Conservation (phyloP, 2,797 vertebrate species). For the Danio tinwini region DNA sequence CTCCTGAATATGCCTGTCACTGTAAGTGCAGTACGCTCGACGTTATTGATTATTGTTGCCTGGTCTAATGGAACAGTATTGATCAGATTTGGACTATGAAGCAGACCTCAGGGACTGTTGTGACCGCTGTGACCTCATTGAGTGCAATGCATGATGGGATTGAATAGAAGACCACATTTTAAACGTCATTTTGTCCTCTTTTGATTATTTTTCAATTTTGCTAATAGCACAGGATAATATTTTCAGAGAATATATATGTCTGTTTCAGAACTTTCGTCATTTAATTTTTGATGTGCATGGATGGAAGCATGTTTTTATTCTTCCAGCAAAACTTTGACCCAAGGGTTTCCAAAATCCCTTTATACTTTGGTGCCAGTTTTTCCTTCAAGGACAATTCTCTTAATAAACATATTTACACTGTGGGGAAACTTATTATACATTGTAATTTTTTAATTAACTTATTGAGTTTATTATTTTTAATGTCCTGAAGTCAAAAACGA, state of each 20-base stretch:
- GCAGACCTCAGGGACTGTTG: conserved; percentile 37
- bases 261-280: neutral
- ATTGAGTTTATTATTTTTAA: neutral
- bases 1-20: conserved; percentile 12
- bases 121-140: conserved; percentile 24
- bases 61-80: conserved; percentile 50
- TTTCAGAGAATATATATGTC: neutral
- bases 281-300: neutral
- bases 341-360: neutral
- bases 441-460: neutral
- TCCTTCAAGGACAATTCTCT: no score
- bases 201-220: neutral
- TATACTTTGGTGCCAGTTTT: no score
- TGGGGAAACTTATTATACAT: neutral
- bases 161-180: neutral
- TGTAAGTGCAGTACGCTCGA: neutral
- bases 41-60: conserved; percentile 47
- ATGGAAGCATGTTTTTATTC: neutral
- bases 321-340: neutral
- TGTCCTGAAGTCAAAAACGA: neutral
- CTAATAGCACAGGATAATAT: neutral
- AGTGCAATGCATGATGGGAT: conserved; percentile 5
- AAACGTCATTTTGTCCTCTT: neutral
- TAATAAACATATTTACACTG: neutral
- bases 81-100: conserved; percentile 26